Evolutionary conservation across 2,797 vertebrate species (phyloP), one percentile per base, ranked within the genome.

Genomic region (Phoebastria nigripes): DNA sequence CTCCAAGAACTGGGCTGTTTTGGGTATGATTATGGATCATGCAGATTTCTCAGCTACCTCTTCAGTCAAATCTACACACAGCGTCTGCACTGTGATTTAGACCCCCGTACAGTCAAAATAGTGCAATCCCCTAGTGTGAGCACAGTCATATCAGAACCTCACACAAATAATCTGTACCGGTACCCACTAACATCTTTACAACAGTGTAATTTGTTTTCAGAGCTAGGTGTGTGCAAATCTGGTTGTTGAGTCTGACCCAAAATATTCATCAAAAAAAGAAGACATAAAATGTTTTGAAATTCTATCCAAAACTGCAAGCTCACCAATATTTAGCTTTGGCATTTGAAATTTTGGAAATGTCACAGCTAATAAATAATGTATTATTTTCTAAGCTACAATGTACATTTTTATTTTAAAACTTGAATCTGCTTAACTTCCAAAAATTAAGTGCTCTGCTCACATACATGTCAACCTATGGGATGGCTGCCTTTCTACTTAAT

Each of bases 351-450:
- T 92, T 94, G 82, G 93, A 97, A 92, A 82, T 72, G 82, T 72
- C 73, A 94, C 66, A 76, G 46, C 87, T 93, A 92, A 95, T 96
- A 97, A 93, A 96, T 94, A 91, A 93, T 72, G 72, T 47, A 86
- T 82, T 84, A 41, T 83, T 83, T 93, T 65, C 56, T 52, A 37
- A 89, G 87, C 39, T 54, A 87, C 46, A 70, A 58, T 16, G 52
- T 66, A 88, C 19, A 71, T 66, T 95, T 92, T 92, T 83, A 85
- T 86, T 88, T 93, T 74, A 81, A 93, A 93, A 46, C 76, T 66
- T 28, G 29, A 81, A 82, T 76, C n/a, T 66, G 74, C 42, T 86
- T 78, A 59, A 62, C 67, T 89, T 89, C 76, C 17, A 82, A 47
- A 89, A 41, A 88, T 76, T 33, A 72, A 52, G 28, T 13, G 46